Evolutionary conservation across 2,888 invertebrate species (phyloP).

Genomic region (Phania funesta): DNA sequence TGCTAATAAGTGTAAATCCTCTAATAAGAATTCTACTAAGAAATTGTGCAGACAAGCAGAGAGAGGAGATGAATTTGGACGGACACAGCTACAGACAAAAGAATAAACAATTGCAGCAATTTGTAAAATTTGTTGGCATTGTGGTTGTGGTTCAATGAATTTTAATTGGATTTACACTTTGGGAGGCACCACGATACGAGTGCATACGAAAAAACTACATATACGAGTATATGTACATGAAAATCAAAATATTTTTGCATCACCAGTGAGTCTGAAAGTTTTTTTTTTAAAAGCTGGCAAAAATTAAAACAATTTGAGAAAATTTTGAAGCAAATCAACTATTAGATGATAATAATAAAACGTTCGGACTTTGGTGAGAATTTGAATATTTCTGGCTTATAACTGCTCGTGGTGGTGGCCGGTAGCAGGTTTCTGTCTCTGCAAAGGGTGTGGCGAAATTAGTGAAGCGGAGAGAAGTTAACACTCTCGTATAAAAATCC

Average conservation of each 20-base stretch:
- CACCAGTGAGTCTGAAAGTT: conserved; percentile 23
- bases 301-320: too few relatives aligned
- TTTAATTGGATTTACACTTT: conserved; percentile 76
- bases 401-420: too few relatives aligned
- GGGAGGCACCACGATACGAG: conserved; percentile 39
- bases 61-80: neutral
- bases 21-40: neutral
- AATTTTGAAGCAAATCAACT: too few relatives aligned
- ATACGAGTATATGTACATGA: neutral
- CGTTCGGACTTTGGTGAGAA: too few relatives aligned
- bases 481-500: too few relatives aligned
- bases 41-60: neutral
- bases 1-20: conserved; percentile 75
- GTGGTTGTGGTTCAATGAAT: conserved; percentile 76
- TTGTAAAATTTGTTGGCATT: conserved; percentile 67
- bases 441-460: too few relatives aligned
- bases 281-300: too few relatives aligned
- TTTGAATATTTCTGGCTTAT: too few relatives aligned
- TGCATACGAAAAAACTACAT: neutral
- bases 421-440: too few relatives aligned
- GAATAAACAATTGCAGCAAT: conserved; percentile 67
- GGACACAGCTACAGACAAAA: conserved; percentile 38
- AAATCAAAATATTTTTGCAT: neutral
- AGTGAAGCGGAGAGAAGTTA: too few relatives aligned
- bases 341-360: too few relatives aligned